Base-by-base conservation (phyloP, 2,797 vertebrate species). In the Rhabdophis nuchalis region DNA sequence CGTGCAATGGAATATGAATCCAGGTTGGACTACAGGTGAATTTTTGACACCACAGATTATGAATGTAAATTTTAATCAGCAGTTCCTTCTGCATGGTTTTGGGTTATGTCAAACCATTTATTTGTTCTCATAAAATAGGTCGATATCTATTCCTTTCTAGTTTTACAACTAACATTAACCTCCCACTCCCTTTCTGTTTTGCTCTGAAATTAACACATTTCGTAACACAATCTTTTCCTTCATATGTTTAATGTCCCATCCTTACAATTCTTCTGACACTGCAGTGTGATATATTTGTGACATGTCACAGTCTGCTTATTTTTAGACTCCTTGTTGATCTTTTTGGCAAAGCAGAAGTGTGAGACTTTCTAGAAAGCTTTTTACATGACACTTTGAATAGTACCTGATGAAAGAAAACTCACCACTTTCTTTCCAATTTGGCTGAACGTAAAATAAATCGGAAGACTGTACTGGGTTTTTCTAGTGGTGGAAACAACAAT, bases 331-430 rank as follows among this genome's bases (percentile, higher is more conserved):
- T 92, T 91, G 86, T 58, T 92, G 72, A 77, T 91, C 86, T 92
- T 89, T 90, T 54, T 72, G 60, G 88, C 77, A 61, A 92, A 86
- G 36, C 18, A 88, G 54, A 90, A 36, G 86, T 82, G 54, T 90
- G 86, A 91, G 87, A 92, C n/a, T 89, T 72, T 41, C 41, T 91
- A 58, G 86, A 92, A 90, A 89, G 77, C 77, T 93, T 91, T 64
- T 92, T 89, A 89, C 18, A 14, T 91, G 82, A 87, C 23, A 68
- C 68, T 61, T 64, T 29, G 85, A 90, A 92, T 60, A 85, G 23
- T 46, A 85, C 77, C 54, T 92, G 77, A 87, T 91, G 60, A 77
- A 93, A 93, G 88, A 32, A 91, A 91, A 89, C 60, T n/a, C 46
- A 72, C 50, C 25, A 41, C 29, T 90, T 85, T 68, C 88, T 88